Conservation (phyloP, 2,113 vertebrate species). For the Numenius arquata region DNA sequence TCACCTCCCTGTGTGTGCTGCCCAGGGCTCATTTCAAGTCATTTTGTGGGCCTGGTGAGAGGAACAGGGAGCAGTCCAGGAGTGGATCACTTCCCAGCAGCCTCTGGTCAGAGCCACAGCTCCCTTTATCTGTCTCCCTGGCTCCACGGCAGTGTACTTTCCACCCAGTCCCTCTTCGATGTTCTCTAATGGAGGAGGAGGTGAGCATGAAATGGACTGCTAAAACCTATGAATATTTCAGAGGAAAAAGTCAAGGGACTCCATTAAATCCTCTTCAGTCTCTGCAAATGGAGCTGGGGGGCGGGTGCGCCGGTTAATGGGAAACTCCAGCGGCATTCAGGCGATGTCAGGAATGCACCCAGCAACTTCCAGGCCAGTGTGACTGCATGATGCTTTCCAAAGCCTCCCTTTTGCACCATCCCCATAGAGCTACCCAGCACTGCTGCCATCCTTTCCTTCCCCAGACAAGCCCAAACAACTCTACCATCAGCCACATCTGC, state of each 20-base stretch:
- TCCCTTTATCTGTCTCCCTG: neutral
- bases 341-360: neutral
- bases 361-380: neutral
- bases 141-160: neutral
- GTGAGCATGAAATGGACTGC: constrained; percentile 64
- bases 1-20: neutral
- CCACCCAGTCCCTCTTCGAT: neutral
- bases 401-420: neutral
- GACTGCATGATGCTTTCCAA: neutral
- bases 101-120: neutral
- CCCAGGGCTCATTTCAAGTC: neutral
- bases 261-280: constrained; percentile 64
- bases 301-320: constrained; percentile 20
- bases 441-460: neutral
- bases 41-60: neutral
- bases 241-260: constrained; percentile 68
- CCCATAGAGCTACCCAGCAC: neutral
- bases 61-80: neutral
- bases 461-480: neutral
- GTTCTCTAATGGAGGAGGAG: constrained; percentile 63
- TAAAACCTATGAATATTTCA: constrained; percentile 78
- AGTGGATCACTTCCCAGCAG: neutral
- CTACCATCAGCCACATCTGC: neutral
- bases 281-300: constrained; percentile 57
- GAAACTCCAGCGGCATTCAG: constrained; percentile 11